Evolutionary conservation across 2,797 vertebrate genomes (phyloP), one percentile per base, ranked within the genome.

Genomic region (Odontamblyopus lacepedii): DNA sequence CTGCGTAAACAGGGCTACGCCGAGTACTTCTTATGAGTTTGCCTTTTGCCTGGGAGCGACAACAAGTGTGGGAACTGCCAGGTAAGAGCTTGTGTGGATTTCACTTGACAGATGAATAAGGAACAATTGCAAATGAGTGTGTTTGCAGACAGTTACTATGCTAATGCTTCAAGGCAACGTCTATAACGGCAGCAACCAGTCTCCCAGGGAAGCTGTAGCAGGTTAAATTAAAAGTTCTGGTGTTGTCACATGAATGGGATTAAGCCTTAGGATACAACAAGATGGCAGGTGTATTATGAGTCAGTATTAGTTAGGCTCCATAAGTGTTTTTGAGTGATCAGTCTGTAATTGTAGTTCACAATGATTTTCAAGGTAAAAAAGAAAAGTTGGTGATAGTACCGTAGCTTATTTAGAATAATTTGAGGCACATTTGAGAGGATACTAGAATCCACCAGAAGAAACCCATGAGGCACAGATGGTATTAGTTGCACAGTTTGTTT

Each of bases 1-100:
- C 78, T 82, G 87, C 82, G 84, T 89, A 90, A 89, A 90, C 88
- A 90, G 80, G 78, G 86, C 82, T 79, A 86, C 85, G 85, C 81
- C 72, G 19, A 86, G 79, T 85, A 81, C 88, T 88, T 86, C 77
- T 81, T 82, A 89, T 87, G 79, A 83, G 85, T 88, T 87, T 87
- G 83, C 82, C 88, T 53, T 63, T 85, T 91, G 91, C 88, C 91
- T 87, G 85, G 76, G 29, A 91, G 91, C 92, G 78, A 91, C 88
- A 89, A 76, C 80, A 80, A 83, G 64, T 9, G 61, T 60, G 78
- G 80, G 78, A 89, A 80, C 70, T 78, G 88, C 76, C 78, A 89
- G 89, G 87, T 86, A 84, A 71, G 85, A 79, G 77, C 86, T 84
- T 88, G 32, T 51, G 74, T 86, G 85, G 84, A 89, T 90, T 90